Evolutionary conservation across 2,888 invertebrate species (phyloP), one percentile per base, ranked within the genome.

Genomic region (Thymelicus lineola): DNA sequence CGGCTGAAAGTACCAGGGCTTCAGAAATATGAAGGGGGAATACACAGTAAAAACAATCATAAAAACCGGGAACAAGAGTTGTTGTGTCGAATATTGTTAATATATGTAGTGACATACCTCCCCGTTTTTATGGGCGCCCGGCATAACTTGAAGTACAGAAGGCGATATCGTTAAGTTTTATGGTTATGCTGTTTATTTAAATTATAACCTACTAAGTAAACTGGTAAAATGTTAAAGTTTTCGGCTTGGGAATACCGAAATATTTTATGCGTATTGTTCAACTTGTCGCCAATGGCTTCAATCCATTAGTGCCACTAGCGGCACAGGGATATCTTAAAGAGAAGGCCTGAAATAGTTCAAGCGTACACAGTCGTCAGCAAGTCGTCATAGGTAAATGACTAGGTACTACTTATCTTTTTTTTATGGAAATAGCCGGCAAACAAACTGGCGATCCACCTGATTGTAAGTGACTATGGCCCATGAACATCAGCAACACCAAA

Each of bases 1-100:
- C 67, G 36, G 66, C 46, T 58, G 36, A 55, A 73, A 63, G 65
- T 67, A 66, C 57, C 57, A 61, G 66, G 72, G 72, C 70, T 74
- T 74, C 62, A 71, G 72, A 78, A 75, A 76, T 74, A 74, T 76
- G 74, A 76, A 75, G 71, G 73, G 75, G 73, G 75, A 74, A 71
- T 77, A 72, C 74, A 69, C 70, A 73, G 75, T 74, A 75, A 75
- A 78, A 77, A 79, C 74, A 76, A 77, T 74, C 76, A 77, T 75
- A 74, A 74, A 75, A 73, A 76, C 74, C 71, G 67, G 61, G 66
- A 70, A 70, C 69, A 66, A 58, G 66, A 61, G 66, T 73, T 65
- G 66, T 73, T 65, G 75, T 72, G 61, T 63, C 70, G 75, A 75
- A 75, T 74, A 73, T 74, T 75, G 71, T 69, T 71, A 72, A 75